Conservation (phyloP, 2,113 vertebrate genomes). For the Eidolon helvum region DNA sequence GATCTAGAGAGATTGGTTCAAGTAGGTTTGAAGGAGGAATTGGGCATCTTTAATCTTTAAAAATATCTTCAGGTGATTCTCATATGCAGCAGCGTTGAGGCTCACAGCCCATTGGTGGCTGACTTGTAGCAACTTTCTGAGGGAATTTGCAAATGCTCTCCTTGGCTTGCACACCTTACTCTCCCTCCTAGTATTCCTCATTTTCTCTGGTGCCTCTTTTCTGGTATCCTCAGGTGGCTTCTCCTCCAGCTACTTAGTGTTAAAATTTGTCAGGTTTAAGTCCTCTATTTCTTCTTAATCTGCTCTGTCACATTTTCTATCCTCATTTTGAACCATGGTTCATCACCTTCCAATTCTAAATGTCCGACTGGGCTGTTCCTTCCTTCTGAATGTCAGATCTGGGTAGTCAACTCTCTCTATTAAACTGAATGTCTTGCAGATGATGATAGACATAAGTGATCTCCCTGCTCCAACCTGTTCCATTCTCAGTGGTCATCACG, state of each 20-base stretch:
- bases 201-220: neutral
- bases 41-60: neutral
- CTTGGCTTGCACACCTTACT: neutral
- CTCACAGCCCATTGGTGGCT: neutral
- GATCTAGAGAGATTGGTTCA: neutral
- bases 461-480: neutral
- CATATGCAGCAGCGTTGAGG: neutral
- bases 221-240: neutral
- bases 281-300: neutral
- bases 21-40: neutral
- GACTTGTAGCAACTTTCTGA: neutral
- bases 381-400: neutral
- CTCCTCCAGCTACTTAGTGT: neutral
- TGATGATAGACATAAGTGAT: neutral
- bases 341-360: neutral
- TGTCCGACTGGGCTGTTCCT: neutral
- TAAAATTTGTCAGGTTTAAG: neutral
- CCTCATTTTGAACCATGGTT: neutral
- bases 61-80: neutral
- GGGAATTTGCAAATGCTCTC: neutral
- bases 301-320: neutral
- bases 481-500: neutral
- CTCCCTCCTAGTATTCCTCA: neutral
- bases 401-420: neutral
- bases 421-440: neutral